Percentiles rank a stretch among this genome's conserved stretches.
phyloP scores from a whole-genome alignment of 1,140 invertebrate species.

The Brachionus koreanus region DNA sequence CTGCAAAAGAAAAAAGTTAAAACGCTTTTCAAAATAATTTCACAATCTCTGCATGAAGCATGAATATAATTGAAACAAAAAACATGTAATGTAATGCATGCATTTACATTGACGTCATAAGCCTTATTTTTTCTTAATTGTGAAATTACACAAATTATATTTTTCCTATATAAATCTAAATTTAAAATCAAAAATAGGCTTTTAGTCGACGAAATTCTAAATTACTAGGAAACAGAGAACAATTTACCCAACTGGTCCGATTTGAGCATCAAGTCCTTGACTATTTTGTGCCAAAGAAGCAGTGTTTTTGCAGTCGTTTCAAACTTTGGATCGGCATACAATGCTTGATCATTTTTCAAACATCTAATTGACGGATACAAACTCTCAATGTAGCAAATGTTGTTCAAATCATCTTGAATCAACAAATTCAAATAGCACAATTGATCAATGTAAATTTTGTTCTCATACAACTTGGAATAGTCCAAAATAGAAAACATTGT shows the following conservation, averaged over 20 bases:
- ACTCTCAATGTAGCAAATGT: constrained; percentile 18
- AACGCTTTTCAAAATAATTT: no score
- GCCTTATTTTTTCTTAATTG: not conserved
- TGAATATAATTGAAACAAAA: no score
- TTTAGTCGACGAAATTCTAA: not conserved
- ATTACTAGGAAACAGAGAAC: not conserved
- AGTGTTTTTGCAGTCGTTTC: not conserved
- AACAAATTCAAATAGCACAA: constrained; percentile 13
- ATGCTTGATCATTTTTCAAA: not conserved
- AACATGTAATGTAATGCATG: no score
- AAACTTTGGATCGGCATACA: not conserved
- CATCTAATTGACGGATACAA: constrained; percentile 27
- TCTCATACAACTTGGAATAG: constrained; percentile 25
- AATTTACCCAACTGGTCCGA: not conserved
- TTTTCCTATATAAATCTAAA: not conserved
- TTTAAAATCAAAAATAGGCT: no score
- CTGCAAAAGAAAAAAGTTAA: no score
- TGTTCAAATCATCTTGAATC: constrained; percentile 5
- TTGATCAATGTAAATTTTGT: constrained; percentile 19
- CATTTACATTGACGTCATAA: not conserved
- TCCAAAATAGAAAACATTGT: not conserved
- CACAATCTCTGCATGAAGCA: not conserved
- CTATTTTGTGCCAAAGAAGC: constrained; percentile 4
- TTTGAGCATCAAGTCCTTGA: not conserved
- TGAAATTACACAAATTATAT: not conserved